Evolutionary conservation across 2,888 invertebrate genomes (phyloP).

Genomic region (Cerastis rubricosa): DNA sequence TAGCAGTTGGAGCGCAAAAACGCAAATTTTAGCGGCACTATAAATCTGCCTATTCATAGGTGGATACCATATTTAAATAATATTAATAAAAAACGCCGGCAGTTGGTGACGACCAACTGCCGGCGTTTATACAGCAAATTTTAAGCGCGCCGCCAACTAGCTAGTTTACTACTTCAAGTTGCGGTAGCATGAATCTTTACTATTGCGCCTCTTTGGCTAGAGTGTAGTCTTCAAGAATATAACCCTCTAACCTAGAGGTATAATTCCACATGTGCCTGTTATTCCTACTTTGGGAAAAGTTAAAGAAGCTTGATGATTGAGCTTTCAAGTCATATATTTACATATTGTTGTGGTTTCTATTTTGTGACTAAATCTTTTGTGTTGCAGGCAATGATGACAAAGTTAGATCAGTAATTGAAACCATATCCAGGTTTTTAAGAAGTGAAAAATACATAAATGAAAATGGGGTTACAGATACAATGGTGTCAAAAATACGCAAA

Average conservation of each 20-base stretch:
- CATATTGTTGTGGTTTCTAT: background rate
- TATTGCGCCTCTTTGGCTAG: background rate
- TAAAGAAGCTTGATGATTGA: background rate
- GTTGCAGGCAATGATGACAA: slow-evolving; percentile 85
- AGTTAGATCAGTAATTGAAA: slow-evolving; percentile 75
- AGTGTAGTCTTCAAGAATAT: background rate
- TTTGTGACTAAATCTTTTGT: slow-evolving; percentile 3
- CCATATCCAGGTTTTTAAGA: slow-evolving; percentile 75
- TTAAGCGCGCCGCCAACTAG: background rate
- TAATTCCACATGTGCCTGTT: background rate
- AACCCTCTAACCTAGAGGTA: background rate
- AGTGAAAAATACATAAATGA: slow-evolving; percentile 75
- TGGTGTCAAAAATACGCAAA: slow-evolving; percentile 72
- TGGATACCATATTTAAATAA: background rate
- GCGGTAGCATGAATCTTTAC: background rate
- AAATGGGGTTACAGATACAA: slow-evolving; percentile 68
- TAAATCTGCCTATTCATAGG: background rate
- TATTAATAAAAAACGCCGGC: background rate
- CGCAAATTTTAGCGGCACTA: background rate
- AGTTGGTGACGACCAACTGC: too few species aligned
- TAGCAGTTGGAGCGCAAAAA: background rate
- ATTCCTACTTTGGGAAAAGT: background rate
- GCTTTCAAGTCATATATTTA: background rate
- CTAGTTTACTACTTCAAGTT: background rate
- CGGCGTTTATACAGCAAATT: too few species aligned